Percentiles rank a stretch among this genome's conserved stretches.
phyloP scores from a whole-genome alignment of 2,888 invertebrate species.

The Ennomos erosarius region DNA sequence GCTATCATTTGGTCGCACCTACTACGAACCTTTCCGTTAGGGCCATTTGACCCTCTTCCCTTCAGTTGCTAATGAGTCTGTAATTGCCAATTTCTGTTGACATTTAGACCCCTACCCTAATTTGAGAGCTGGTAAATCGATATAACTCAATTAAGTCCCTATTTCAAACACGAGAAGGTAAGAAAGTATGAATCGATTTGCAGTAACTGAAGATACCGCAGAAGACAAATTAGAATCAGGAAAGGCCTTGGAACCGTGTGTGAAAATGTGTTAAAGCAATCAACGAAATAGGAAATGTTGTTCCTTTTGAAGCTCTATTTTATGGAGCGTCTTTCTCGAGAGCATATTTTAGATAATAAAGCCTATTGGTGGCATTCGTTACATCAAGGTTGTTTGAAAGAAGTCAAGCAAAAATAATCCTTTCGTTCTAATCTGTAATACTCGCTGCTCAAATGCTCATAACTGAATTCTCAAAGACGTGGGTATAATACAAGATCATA shows the following conservation, averaged over 20 bases:
- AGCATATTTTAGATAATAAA: no score
- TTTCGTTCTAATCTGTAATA: no score
- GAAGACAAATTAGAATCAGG: conserved; percentile 2
- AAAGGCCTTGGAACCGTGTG: neutral
- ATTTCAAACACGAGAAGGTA: conserved; percentile 5
- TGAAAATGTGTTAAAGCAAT: neutral
- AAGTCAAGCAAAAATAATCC: no score
- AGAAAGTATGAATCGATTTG: conserved; percentile 2
- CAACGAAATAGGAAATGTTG: conserved; percentile 1
- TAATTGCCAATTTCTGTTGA: conserved; percentile 19
- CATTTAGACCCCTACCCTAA: conserved; percentile 13
- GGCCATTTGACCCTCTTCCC: conserved; percentile 1
- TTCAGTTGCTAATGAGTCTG: neutral
- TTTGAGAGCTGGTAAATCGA: conserved; percentile 10
- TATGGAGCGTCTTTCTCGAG: no score
- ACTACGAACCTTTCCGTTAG: no score
- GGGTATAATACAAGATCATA: no score
- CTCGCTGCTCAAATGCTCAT: no score
- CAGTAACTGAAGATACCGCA: neutral
- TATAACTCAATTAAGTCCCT: conserved; percentile 13
- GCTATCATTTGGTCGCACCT: conserved; percentile 1
- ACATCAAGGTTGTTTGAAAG: no score
- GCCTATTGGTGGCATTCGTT: no score
- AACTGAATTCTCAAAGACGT: no score
- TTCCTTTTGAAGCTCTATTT: neutral